Conservation (phyloP, 1,140 invertebrate genomes). For the Helicoverpa armigera region DNA sequence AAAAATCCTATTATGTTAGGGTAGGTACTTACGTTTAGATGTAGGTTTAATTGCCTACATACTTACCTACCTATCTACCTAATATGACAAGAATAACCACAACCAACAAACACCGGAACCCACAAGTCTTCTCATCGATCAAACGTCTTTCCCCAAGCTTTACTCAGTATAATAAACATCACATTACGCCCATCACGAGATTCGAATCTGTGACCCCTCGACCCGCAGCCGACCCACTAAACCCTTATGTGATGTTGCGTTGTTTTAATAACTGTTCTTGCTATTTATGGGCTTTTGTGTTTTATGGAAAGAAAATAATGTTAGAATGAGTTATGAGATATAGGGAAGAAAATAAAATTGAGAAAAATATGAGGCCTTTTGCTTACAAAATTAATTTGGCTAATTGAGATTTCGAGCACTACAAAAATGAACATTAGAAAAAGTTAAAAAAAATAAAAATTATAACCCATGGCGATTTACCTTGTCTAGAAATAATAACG, state of each 20-base stretch:
- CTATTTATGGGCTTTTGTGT: slow-evolving; percentile 23
- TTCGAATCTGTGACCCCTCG: slow-evolving; percentile 30
- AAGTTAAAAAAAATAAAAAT: too few relatives aligned
- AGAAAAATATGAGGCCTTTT: too few relatives aligned
- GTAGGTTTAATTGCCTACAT: too few relatives aligned
- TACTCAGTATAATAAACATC: slow-evolving; percentile 35
- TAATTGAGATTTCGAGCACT: too few relatives aligned
- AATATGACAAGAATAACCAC: neutral
- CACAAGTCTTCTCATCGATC: slow-evolving; percentile 17
- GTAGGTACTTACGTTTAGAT: too few relatives aligned
- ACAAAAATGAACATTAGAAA: too few relatives aligned
- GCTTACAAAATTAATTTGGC: too few relatives aligned
- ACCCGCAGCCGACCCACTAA: slow-evolving; percentile 31
- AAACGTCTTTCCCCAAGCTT: slow-evolving; percentile 6
- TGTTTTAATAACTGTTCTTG: slow-evolving; percentile 39
- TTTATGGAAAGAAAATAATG: neutral
- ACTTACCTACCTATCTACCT: neutral
- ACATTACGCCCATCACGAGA: slow-evolving; percentile 41
- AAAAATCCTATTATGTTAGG: neutral
- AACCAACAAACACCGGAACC: slow-evolving; percentile 4
- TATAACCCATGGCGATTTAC: too few relatives aligned
- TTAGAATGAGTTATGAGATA: too few relatives aligned
- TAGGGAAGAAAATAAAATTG: too few relatives aligned
- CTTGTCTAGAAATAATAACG: too few relatives aligned
- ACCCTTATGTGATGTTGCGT: slow-evolving; percentile 38